These are phyloP conservation scores for Emydoidea blandingii DNA, from an alignment of 2,797 vertebrate species.

Conservation along the genomic window DNA sequence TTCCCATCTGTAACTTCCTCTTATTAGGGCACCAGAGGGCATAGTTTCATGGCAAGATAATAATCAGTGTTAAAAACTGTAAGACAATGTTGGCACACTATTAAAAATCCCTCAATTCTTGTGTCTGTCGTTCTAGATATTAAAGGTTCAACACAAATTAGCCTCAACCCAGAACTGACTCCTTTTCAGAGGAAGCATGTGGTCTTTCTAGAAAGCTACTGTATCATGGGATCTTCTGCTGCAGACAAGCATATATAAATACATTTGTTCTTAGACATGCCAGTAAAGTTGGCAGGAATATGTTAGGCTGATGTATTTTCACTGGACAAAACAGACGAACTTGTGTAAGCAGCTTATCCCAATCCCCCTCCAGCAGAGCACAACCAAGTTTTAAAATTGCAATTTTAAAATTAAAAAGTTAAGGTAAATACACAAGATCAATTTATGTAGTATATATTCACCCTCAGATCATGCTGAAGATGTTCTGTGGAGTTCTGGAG, in stretches of 20 bases:
- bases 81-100: conserved; percentile 45
- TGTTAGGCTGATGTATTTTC: conserved; percentile 76
- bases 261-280: conserved; percentile 62
- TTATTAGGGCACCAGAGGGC: conserved; percentile 61
- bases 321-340: conserved; percentile 81
- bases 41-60: conserved; percentile 60
- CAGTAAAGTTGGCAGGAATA: conserved; percentile 71
- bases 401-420: conserved; percentile 86
- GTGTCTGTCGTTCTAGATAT: conserved; percentile 52
- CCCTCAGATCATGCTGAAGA: conserved; percentile 86
- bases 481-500: conserved; percentile 87
- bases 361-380: conserved; percentile 83
- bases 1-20: conserved; percentile 58
- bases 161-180: conserved; percentile 67
- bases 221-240: conserved; percentile 75
- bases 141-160: conserved; percentile 64
- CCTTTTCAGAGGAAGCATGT: conserved; percentile 45
- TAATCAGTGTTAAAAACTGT: background rate
- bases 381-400: conserved; percentile 82
- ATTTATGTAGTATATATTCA: conserved; percentile 86
- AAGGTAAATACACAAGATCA: conserved; percentile 85
- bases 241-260: conserved; percentile 70
- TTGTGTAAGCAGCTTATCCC: conserved; percentile 82
- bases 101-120: conserved; percentile 6
- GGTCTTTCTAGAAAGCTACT: conserved; percentile 67